phyloP scores from a whole-genome alignment of 2,113 vertebrate genomes.

The Argyrosomus japonicus region DNA sequence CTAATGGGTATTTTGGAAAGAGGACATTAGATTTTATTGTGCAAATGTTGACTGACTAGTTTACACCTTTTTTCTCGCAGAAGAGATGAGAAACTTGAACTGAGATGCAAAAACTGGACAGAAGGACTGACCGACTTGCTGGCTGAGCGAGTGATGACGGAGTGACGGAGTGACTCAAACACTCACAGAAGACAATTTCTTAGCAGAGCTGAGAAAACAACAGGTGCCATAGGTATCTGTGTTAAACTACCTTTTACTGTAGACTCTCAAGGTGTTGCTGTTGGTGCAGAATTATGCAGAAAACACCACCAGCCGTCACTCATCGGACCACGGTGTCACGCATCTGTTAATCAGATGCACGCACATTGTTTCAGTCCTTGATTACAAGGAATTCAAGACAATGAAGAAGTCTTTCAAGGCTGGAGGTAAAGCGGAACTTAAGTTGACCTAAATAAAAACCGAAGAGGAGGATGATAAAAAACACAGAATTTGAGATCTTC shows the following conservation, averaged over 20 bases:
- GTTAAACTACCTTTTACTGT: not conserved
- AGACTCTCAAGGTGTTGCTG: slow-evolving; percentile 2
- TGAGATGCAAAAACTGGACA: slow-evolving; percentile 22
- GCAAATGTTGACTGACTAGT: slow-evolving; percentile 28
- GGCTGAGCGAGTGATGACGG: slow-evolving; percentile 37
- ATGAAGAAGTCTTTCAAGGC: not conserved
- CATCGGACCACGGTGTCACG: slow-evolving; percentile 1
- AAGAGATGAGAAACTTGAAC: slow-evolving; percentile 13
- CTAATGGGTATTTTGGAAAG: slow-evolving; percentile 23
- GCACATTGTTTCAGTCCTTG: not conserved
- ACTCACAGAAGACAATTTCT: slow-evolving; percentile 26
- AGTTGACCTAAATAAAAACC: too few species aligned
- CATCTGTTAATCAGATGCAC: not conserved
- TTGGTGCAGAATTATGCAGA: not conserved
- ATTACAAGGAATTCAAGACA: not conserved
- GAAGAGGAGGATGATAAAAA: too few species aligned
- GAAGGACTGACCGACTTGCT: slow-evolving; percentile 41
- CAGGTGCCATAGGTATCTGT: slow-evolving; percentile 41
- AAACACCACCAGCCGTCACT: slow-evolving; percentile 12
- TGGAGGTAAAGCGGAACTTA: too few species aligned
- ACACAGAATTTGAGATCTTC: too few species aligned
- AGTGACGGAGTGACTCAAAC: slow-evolving; percentile 53
- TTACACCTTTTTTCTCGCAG: slow-evolving; percentile 2
- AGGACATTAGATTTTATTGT: slow-evolving; percentile 10
- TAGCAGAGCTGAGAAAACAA: slow-evolving; percentile 41